Base-by-base conservation (phyloP, 2,888 invertebrate species). In the Lycophotia porphyrea region DNA sequence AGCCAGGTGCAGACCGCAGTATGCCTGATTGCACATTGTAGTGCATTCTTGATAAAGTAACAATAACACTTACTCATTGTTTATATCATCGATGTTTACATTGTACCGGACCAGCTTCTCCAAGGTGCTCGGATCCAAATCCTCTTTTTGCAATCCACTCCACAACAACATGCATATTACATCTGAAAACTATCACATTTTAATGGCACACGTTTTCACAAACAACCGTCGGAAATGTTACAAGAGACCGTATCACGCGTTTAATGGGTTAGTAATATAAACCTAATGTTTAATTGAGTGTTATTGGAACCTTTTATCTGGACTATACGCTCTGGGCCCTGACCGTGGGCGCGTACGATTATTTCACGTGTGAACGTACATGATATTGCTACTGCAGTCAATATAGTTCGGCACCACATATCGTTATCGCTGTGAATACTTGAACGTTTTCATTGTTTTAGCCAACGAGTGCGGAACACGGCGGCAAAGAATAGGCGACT, bases 251-350 rank as follows among this genome's bases (percentile, higher is more conserved):
- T 61, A 61, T 47, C 39, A 68, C 66, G 72, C 61, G 84, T 64
- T 61, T 18, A 71, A 52, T 63, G 71, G 82, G 58, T 68, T 73
- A 71, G 65, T 75, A 72, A 67, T 66, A 76, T 79, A 60, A 68
- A 73, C 74, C 36, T 74, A 74, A 65, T 65, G 68, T 81, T 80
- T 84, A 88, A 87, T 90, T 88, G 87, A 90, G 86, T 89, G 67
- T 91, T 90, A 87, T 89, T 90, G 91, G 88, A 94, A 96, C 96
- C 96, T 95, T 96, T 95, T 95, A 94, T 93, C 86, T 93, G 93
- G 88, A 90, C 91, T 92, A 92, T 91, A 88, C 91, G 92, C 81
- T 90, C 90, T 79, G 92, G 82, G 88, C 87, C 89, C 90, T 91
- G 92, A 90, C 88, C 90, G 89, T 90, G 89, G 86, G 92, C 93